Base-by-base conservation (phyloP, 2,888 invertebrate species). In the Euproctis similis region DNA sequence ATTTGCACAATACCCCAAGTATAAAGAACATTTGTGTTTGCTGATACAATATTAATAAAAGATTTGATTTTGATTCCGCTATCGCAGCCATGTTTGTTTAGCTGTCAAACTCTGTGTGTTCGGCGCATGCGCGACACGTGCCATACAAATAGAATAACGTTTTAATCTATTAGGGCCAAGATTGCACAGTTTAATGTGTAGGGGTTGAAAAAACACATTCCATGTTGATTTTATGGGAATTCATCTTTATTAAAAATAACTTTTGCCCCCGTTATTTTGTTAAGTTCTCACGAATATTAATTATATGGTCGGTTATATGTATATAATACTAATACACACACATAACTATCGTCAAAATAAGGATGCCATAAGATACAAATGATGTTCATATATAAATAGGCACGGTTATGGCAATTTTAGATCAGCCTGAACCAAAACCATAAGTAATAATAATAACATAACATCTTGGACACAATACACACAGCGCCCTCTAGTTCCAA, bases 1-100 rank as follows among this genome's bases (percentile, higher is more conserved):
- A 69, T 78, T 80, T 80, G 65, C 67, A 53, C 70, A 69, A 51
- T 49, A 41, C 47, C 54, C 60, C 46, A 36, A 4, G 4, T 39
- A 53, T 53, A 63, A 65, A 68, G 63, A 72, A 67, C 66, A 66
- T 63, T n/a, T 72, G 60, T 70, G 60, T 74, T 76, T 74, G 63
- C 70, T 68, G 60, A 69, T 74, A 59, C 36, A 68, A 64, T 75
- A 77, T 69, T 76, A 77, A 77, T 76, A n/a, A 77, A 73, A 69
- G 63, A 76, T 76, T 50, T 50, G 51, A 50, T 45, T 50, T 73
- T 68, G 72, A 76, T 76, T 71, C 53, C 57, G 62, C 61, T 73
- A 78, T 77, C 76, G 59, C 42, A 30, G 67, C 74, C 75, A 74
- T 80, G 76, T 78, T 80, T 75, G 64, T 71, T 64, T 78, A 78